Base-by-base conservation (phyloP, 2,797 vertebrate genomes). In the Melanotaenia pygmaea region DNA sequence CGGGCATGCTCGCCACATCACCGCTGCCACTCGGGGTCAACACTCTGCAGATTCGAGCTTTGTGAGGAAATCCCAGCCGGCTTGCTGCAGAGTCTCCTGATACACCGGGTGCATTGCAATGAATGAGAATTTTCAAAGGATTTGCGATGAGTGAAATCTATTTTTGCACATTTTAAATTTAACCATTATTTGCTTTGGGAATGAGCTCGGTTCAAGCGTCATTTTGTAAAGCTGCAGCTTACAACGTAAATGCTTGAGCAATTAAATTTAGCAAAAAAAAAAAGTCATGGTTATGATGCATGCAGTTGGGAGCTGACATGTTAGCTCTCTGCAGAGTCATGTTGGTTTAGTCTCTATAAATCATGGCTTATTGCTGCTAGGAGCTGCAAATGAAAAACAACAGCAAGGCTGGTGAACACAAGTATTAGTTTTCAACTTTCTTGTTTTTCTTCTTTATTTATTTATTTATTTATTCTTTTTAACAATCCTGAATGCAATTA, bases 151-250 rank as follows among this genome's bases (percentile, higher is more conserved):
- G 63, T 32, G 59, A 80, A 79, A 86, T 88, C 7, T 74, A 28
- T 81, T 37, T 74, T 38, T 78, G 79, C 82, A 58, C 69, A 5
- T 77, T 77, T 81, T 77, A 80, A 64, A 74, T 63, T 68, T 61
- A 47, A 9, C 20, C 13, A 11, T 54, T 81, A 80, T 86, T 84
- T 80, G 78, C 76, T 83, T 34, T 61, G 82, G 85, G 81, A 81
- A 67, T 68, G 67, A 74, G n/a, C 56, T 16, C 0, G 28, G 69
- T 75, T 76, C 38, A 1, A 63, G 68, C 61, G 0, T 3, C 24
- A 16, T 67, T 59, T 24, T 81, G 59, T 53, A 22, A 9, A 59
- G 83, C 59, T 50, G 1, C 61, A 2, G 72, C 71, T 75, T 69
- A 57, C 12, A 57, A 71, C 59, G 59, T 53, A 59, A 80, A 80